Percentiles rank a stretch among this genome's conserved stretches.
Evolutionary conservation across 2,797 vertebrate species (phyloP).

Genomic region (Cichlasoma orientale): DNA sequence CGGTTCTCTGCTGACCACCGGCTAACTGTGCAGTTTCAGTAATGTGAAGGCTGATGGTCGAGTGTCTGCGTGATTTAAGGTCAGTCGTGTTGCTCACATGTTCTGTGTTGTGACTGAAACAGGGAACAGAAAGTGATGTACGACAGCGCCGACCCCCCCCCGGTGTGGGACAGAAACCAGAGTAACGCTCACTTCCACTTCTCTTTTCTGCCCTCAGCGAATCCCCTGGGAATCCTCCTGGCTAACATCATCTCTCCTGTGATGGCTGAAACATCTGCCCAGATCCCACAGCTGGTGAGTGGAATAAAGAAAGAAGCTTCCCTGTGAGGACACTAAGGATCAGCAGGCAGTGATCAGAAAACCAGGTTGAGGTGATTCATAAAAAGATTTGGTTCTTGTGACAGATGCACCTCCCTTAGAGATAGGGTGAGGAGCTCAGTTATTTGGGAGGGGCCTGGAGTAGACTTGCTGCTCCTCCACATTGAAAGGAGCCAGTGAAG

Average conservation of each 20-base stretch:
- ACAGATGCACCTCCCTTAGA: not conserved
- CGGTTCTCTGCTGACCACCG: not conserved
- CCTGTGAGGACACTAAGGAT: too few species aligned
- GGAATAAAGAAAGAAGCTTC: not conserved
- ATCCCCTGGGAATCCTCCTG: slow-evolving; percentile 90
- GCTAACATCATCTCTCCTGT: slow-evolving; percentile 89
- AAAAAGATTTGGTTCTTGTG: not conserved
- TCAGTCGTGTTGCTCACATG: not conserved
- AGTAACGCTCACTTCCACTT: not conserved
- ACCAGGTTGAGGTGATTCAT: not conserved
- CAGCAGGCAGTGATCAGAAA: not conserved
- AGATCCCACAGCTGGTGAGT: slow-evolving; percentile 87
- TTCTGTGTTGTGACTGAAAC: not conserved
- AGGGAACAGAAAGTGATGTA: not conserved
- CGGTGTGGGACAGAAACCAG: not conserved
- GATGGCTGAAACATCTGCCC: slow-evolving; percentile 68
- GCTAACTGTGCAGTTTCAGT: not conserved
- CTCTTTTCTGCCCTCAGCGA: slow-evolving; percentile 78
- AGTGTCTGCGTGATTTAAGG: not conserved
- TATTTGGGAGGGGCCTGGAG: too few species aligned
- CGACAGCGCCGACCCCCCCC: not conserved
- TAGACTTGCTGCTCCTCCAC: too few species aligned
- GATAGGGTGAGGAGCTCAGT: too few species aligned
- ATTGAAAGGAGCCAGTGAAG: too few species aligned
- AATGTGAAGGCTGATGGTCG: not conserved